Percentiles rank a stretch among this genome's conserved stretches.
Evolutionary conservation across 2,113 vertebrate genomes (phyloP).

Genomic region (Danionella cerebrum): DNA sequence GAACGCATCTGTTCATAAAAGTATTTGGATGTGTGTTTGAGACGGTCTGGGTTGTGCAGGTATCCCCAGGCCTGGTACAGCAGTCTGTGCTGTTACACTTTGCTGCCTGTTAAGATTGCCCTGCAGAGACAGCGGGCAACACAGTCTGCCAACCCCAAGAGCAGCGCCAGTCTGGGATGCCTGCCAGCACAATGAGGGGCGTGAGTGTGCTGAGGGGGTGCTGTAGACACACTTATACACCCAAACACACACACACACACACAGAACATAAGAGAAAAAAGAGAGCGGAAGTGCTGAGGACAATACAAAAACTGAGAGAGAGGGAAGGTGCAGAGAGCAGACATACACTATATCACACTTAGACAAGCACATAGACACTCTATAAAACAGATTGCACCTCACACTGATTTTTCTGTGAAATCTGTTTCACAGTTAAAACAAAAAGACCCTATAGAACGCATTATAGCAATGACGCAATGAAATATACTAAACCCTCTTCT

Average conservation of each 20-base stretch:
- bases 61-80: conserved; percentile 75
- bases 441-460: conserved; percentile 6
- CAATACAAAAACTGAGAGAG: too few relatives aligned
- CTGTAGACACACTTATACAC: conserved; percentile 9
- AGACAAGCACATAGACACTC: too few relatives aligned
- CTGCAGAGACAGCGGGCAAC: conserved; percentile 79
- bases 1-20: not conserved
- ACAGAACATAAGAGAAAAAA: too few relatives aligned
- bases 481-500: conserved; percentile 16
- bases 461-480: not conserved
- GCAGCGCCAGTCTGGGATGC: conserved; percentile 80
- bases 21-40: conserved; percentile 16
- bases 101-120: conserved; percentile 91
- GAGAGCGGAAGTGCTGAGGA: too few relatives aligned
- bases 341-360: too few relatives aligned
- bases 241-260: not conserved
- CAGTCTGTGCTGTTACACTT: conserved; percentile 89
- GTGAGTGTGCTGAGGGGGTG: conserved; percentile 47
- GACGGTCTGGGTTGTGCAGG: conserved; percentile 49
- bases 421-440: too few relatives aligned
- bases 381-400: too few relatives aligned
- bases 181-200: conserved; percentile 83
- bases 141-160: conserved; percentile 82
- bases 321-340: too few relatives aligned
- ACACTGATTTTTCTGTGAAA: too few relatives aligned